A percentile compares a stretch with the other conserved stretches of the same genome.
phyloP scores from a whole-genome alignment of 2,888 invertebrate genomes.

The Dicyrtomina minuta region DNA sequence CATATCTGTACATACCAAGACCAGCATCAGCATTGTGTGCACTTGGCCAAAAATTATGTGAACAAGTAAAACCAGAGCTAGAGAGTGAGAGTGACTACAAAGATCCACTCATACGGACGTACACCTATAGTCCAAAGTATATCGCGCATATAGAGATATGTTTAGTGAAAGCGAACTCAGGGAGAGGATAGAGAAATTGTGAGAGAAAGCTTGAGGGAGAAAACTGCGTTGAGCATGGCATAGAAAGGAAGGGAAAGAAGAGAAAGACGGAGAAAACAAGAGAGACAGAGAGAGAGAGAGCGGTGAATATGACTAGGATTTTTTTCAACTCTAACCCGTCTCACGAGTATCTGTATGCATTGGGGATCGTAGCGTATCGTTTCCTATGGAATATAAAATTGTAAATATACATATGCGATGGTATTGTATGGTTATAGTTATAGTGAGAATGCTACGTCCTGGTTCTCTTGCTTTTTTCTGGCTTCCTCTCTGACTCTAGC shows the following conservation, averaged over 20 bases:
- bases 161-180: no score
- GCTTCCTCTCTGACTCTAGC: not conserved
- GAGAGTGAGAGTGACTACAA: not conserved
- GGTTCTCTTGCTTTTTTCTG: not conserved
- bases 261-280: constrained; percentile 1
- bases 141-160: no score
- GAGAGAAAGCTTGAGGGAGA: not conserved
- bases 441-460: not conserved
- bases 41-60: no score
- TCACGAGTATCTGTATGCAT: no score
- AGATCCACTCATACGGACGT: not conserved
- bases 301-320: no score
- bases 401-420: not conserved
- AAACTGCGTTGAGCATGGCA: constrained; percentile 1
- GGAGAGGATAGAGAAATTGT: not conserved
- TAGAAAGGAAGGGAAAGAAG: constrained; percentile 3
- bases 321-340: no score
- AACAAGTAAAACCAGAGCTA: not conserved
- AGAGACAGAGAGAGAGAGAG: constrained; percentile 7
- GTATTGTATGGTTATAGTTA: not conserved
- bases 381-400: no score
- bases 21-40: no score
- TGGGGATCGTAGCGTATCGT: not conserved
- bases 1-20: no score
- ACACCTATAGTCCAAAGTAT: not conserved